Conservation (phyloP, 2,888 invertebrate genomes). For the Rhimphoctona megacephalus region DNA sequence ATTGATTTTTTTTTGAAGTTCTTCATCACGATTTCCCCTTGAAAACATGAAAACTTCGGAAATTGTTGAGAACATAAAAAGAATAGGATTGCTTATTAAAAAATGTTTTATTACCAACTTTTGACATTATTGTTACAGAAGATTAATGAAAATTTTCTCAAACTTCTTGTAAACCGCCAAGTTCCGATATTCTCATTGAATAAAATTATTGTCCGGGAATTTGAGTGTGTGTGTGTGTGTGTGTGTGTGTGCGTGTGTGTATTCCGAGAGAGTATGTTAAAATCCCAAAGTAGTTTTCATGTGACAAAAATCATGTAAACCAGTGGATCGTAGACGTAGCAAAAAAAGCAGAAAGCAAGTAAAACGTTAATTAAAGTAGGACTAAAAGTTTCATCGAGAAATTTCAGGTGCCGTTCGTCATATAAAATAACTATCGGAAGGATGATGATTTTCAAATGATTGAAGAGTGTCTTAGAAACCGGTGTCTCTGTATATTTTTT, state of each 20-base stretch:
- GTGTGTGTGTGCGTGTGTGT: background rate
- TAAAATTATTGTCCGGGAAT: background rate
- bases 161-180: background rate
- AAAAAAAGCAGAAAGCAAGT: background rate
- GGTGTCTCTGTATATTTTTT: constrained; percentile 76
- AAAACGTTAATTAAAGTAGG: background rate
- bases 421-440: constrained; percentile 46
- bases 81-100: no score
- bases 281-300: background rate
- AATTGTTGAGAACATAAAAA: no score
- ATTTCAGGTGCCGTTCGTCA: constrained; percentile 43
- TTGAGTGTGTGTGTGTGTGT: background rate
- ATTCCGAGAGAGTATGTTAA: no score
- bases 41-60: no score
- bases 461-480: constrained; percentile 68
- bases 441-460: constrained; percentile 34
- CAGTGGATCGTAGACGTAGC: background rate
- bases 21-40: no score
- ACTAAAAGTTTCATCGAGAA: background rate
- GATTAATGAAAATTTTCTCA: background rate
- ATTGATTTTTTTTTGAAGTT: no score
- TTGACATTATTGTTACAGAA: background rate
- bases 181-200: background rate
- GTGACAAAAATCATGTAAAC: background rate
- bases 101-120: background rate